A percentile compares a stretch with the other conserved stretches of the same genome.
These are phyloP conservation scores for Amyelois transitella DNA, from an alignment of 1,140 invertebrate species.

Conservation along the genomic window DNA sequence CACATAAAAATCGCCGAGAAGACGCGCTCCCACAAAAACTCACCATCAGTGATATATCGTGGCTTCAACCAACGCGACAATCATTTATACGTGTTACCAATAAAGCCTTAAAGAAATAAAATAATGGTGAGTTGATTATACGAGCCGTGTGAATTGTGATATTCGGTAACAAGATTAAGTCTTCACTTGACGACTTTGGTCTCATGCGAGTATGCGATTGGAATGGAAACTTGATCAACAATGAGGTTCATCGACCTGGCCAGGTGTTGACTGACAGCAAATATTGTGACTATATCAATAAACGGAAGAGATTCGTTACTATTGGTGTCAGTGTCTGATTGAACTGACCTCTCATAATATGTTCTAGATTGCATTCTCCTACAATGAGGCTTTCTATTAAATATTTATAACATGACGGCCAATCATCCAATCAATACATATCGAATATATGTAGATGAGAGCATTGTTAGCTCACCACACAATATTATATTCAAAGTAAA, in stretches of 20 bases:
- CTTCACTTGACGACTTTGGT: conserved; percentile 24
- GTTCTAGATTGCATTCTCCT: conserved; percentile 42
- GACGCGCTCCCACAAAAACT: conserved; percentile 41
- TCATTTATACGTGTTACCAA: conserved; percentile 32
- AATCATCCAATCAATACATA: neutral
- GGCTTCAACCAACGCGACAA: conserved; percentile 18
- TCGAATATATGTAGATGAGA: neutral
- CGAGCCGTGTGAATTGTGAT: conserved; percentile 13
- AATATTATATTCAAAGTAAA: neutral
- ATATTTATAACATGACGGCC: neutral
- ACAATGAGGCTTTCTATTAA: conserved; percentile 20
- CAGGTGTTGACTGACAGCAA: conserved; percentile 57
- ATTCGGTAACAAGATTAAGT: conserved; percentile 24
- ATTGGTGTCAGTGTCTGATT: conserved; percentile 35
- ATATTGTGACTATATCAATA: conserved; percentile 59
- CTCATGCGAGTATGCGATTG: conserved; percentile 24
- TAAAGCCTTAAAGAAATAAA: conserved; percentile 43
- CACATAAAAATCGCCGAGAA: conserved; percentile 56
- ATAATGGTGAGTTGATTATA: conserved; percentile 21
- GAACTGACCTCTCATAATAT: conserved; percentile 64
- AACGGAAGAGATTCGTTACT: conserved; percentile 60
- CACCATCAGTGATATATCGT: conserved; percentile 42
- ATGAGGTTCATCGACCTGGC: conserved; percentile 44
- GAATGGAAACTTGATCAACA: conserved; percentile 36
- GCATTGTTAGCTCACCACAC: conserved; percentile 35